Evolutionary conservation across 2,113 vertebrate genomes (phyloP).

Genomic region (Synchiropus splendidus): DNA sequence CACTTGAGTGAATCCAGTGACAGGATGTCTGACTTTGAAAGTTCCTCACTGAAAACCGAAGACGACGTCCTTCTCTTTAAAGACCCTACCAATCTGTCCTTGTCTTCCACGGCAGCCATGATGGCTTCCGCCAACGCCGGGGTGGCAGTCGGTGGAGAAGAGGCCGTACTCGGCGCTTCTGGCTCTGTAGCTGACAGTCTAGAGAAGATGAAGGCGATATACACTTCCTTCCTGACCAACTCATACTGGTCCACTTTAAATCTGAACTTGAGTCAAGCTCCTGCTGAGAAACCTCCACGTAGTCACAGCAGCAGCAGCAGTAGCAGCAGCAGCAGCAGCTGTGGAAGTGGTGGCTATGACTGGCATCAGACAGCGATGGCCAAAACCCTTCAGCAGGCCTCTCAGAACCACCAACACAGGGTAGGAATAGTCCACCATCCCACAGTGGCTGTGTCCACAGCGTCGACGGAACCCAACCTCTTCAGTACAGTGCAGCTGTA

Average conservation of each 20-base stretch:
- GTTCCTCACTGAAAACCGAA: constrained; percentile 87
- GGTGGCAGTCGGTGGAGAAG: constrained; percentile 61
- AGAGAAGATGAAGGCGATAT: constrained; percentile 98
- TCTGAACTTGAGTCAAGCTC: constrained; percentile 80
- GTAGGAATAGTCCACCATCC: constrained; percentile 42
- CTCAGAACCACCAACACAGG: constrained; percentile 75
- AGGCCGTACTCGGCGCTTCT: constrained; percentile 54
- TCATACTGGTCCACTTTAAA: constrained; percentile 98
- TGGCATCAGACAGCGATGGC: constrained; percentile 98
- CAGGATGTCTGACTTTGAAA: constrained; percentile 94
- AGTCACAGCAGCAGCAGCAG: constrained; percentile 87
- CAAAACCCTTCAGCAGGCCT: constrained; percentile 91
- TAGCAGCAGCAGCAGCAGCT: constrained; percentile 92
- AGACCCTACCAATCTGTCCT: constrained; percentile 67
- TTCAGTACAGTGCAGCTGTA: constrained; percentile 98
- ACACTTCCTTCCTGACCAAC: constrained; percentile 95
- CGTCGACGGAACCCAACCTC: constrained; percentile 77
- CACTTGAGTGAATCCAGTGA: constrained; percentile 96
- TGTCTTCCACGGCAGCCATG: constrained; percentile 44
- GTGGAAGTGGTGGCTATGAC: constrained; percentile 90
- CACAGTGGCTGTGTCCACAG: constrained; percentile 27
- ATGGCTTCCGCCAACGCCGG: constrained; percentile 35
- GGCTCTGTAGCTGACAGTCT: constrained; percentile 80
- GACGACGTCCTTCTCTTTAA: constrained; percentile 79
- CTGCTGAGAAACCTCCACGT: constrained; percentile 77